Conservation (phyloP, 2,113 vertebrate species). For the Polyodon spathula region DNA sequence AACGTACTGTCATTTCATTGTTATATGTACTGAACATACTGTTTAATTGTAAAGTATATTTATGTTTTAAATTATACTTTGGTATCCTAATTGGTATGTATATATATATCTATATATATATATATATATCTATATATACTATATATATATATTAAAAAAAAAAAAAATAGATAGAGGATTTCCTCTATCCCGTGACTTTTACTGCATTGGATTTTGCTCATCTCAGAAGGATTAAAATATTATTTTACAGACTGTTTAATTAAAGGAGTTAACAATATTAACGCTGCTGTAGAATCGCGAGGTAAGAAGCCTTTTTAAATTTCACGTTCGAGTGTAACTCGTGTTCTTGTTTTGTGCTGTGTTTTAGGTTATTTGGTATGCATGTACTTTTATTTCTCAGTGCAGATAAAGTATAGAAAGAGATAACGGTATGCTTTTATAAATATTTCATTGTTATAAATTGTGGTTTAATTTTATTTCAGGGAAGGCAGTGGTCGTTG, state of each 20-base stretch:
- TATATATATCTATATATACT: not conserved
- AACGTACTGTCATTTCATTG: not conserved
- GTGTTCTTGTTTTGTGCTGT: too few species aligned
- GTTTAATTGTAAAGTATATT: not conserved
- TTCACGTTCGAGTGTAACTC: too few species aligned
- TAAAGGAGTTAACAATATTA: not conserved
- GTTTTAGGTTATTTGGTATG: too few species aligned
- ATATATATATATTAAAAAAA: too few species aligned
- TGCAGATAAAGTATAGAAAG: too few species aligned
- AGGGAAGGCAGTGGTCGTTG: too few species aligned
- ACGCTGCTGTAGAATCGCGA: not conserved
- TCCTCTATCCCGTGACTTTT: not conserved
- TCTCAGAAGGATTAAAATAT: not conserved
- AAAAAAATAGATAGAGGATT: not conserved
- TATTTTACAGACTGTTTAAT: not conserved
- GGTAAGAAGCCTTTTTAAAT: not conserved
- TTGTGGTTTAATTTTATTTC: too few species aligned
- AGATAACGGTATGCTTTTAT: too few species aligned
- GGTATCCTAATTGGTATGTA: too few species aligned
- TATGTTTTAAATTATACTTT: not conserved
- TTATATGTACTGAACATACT: not conserved
- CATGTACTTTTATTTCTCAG: too few species aligned
- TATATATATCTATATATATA: too few species aligned
- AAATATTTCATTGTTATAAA: too few species aligned
- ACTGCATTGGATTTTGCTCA: not conserved